These are phyloP conservation scores for Haliclystus octoradiatus DNA, from an alignment of 30 jellyfish, hydroid and myxozoan genomes.

Conservation along the genomic window DNA sequence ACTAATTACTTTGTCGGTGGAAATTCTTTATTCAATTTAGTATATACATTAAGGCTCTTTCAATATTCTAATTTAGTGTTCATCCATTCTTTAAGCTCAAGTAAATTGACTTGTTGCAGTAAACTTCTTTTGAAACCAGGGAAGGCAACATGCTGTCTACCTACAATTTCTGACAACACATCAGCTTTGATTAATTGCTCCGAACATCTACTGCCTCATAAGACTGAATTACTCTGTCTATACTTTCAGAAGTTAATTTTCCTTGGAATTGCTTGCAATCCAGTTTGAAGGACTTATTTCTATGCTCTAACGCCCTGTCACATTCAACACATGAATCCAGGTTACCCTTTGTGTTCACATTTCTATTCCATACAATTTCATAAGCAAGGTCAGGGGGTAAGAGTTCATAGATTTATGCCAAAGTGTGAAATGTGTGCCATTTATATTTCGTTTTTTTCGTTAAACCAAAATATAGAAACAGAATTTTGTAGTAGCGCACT, in stretches of 20 bases:
- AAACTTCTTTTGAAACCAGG: slow-evolving; percentile 4
- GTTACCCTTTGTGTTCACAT: slow-evolving; percentile 8
- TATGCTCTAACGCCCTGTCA: slow-evolving; percentile 22
- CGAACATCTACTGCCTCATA: background rate
- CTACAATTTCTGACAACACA: background rate
- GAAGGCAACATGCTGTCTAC: slow-evolving; percentile 13
- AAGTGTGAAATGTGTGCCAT: too few relatives aligned
- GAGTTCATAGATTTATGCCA: background rate
- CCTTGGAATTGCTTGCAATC: slow-evolving; percentile 30
- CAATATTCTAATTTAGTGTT: background rate
- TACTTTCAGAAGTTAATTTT: slow-evolving; percentile 9
- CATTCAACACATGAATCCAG: slow-evolving; percentile 8
- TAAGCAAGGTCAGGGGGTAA: slow-evolving; percentile 4
- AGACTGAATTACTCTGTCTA: slow-evolving; percentile 10
- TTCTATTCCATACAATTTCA: slow-evolving; percentile 6
- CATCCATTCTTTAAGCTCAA: slow-evolving; percentile 6
- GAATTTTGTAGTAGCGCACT: slow-evolving; percentile 3
- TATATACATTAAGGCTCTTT: slow-evolving; percentile 1
- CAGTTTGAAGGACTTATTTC: slow-evolving; percentile 9
- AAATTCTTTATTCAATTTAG: background rate
- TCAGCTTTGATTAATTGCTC: background rate
- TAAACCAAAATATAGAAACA: background rate
- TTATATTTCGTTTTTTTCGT: slow-evolving; percentile 3
- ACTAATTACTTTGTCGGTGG: too few relatives aligned
- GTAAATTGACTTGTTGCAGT: background rate